These are phyloP conservation scores for Indicator maculatus DNA, from an alignment of 2,113 vertebrate species.

Conservation along the genomic window DNA sequence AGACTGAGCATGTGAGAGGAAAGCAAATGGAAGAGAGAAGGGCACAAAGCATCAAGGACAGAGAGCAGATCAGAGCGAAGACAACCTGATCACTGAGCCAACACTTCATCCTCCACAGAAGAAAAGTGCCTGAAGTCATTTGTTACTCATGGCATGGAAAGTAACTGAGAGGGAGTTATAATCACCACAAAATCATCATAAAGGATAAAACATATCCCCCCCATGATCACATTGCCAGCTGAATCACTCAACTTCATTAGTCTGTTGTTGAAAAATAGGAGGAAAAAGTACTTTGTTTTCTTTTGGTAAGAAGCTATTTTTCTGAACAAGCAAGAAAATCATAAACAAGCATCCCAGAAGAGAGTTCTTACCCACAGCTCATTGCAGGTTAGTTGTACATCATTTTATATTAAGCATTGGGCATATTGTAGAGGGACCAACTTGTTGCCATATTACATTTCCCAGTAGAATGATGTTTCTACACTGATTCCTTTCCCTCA, in stretches of 20 bases:
- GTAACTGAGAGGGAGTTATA: neutral
- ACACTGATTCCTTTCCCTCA: conserved; percentile 6
- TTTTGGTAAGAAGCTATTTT: neutral
- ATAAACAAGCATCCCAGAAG: neutral
- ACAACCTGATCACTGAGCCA: neutral
- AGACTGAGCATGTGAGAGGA: neutral
- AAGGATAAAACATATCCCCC: neutral
- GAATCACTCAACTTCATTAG: neutral
- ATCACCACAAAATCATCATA: neutral
- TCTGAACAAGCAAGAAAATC: neutral
- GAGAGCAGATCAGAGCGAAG: neutral
- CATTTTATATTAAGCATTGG: conserved; percentile 37
- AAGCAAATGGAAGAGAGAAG: neutral
- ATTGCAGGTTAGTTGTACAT: conserved; percentile 52
- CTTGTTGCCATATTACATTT: conserved; percentile 33
- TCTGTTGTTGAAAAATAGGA: neutral
- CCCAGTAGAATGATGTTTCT: neutral
- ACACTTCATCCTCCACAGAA: neutral
- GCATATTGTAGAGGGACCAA: conserved; percentile 8
- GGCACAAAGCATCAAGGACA: neutral
- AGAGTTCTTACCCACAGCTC: conserved; percentile 10
- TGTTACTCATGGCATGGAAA: neutral
- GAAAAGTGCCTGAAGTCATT: neutral
- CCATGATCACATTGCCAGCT: neutral
- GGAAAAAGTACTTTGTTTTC: neutral